Conservation (phyloP, 1,140 invertebrate genomes). For the Nebria ingens region DNA sequence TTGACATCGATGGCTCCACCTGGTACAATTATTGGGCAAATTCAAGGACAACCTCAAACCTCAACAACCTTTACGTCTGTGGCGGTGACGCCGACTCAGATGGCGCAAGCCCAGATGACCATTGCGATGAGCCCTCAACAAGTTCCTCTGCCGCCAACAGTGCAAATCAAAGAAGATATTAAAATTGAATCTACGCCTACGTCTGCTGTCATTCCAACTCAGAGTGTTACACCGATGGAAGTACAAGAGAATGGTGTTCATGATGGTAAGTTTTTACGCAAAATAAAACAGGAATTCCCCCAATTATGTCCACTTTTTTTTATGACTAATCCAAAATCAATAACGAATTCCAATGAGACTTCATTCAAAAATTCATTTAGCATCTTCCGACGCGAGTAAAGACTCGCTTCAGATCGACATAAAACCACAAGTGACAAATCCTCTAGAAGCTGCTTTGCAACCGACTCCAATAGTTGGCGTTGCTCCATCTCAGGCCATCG, state of each 20-base stretch:
- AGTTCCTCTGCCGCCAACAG: constrained; percentile 26
- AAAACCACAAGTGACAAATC: too few relatives aligned
- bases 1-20: constrained; percentile 37
- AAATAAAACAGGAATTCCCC: too few relatives aligned
- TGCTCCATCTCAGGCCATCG: constrained; percentile 23
- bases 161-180: constrained; percentile 21
- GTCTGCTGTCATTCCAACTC: neutral
- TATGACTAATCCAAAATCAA: too few relatives aligned
- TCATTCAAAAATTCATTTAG: too few relatives aligned
- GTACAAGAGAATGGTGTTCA: constrained; percentile 19
- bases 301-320: too few relatives aligned
- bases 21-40: constrained; percentile 39
- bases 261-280: constrained; percentile 20
- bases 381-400: too few relatives aligned
- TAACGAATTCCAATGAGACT: too few relatives aligned
- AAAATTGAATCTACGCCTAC: constrained; percentile 4
- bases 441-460: too few relatives aligned
- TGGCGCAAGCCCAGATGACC: constrained; percentile 35
- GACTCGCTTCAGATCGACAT: too few relatives aligned
- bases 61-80: constrained; percentile 23
- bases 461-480: constrained; percentile 28
- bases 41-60: constrained; percentile 33
- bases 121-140: constrained; percentile 28
- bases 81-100: constrained; percentile 27
- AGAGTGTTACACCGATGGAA: constrained; percentile 16